Conservation (phyloP, 2,888 invertebrate genomes). For the Thymelicus acteon region DNA sequence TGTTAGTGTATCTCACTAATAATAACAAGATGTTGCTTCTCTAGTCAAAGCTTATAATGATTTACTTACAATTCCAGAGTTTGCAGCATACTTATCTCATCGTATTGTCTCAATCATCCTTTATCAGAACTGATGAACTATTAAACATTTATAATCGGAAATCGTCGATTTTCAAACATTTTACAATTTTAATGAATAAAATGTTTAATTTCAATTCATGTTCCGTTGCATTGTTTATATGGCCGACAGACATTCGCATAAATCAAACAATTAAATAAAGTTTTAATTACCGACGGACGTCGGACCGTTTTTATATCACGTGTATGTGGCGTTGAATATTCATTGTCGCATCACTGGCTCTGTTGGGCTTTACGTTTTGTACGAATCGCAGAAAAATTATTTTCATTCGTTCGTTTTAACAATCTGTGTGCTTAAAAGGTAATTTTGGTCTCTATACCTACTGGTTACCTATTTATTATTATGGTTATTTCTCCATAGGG, state of each 20-base stretch:
- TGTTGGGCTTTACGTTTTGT: constrained; percentile 39
- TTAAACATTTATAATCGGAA: not conserved
- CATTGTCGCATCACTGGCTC: constrained; percentile 45
- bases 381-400: constrained; percentile 35
- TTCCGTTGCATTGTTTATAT: constrained; percentile 24
- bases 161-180: constrained; percentile 6
- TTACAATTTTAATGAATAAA: constrained; percentile 7
- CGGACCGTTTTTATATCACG: constrained; percentile 44
- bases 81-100: not conserved
- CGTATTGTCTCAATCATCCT: not conserved
- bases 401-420: constrained; percentile 22
- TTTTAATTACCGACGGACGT: constrained; percentile 46
- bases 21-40: too few relatives aligned
- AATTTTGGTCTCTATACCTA: too few relatives aligned
- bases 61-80: not conserved
- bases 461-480: too few relatives aligned
- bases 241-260: constrained; percentile 31
- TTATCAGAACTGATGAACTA: not conserved
- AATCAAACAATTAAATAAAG: constrained; percentile 47
- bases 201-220: constrained; percentile 16
- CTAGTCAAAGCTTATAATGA: not conserved
- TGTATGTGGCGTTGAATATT: constrained; percentile 48
- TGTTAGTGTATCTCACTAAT: too few relatives aligned
- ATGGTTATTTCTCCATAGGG: too few relatives aligned
- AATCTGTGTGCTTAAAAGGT: not conserved